A percentile compares a stretch with the other conserved stretches of the same genome.
Evolutionary conservation across 2,113 vertebrate species (phyloP).

Genomic region (zebrafish (Danio rerio)): DNA sequence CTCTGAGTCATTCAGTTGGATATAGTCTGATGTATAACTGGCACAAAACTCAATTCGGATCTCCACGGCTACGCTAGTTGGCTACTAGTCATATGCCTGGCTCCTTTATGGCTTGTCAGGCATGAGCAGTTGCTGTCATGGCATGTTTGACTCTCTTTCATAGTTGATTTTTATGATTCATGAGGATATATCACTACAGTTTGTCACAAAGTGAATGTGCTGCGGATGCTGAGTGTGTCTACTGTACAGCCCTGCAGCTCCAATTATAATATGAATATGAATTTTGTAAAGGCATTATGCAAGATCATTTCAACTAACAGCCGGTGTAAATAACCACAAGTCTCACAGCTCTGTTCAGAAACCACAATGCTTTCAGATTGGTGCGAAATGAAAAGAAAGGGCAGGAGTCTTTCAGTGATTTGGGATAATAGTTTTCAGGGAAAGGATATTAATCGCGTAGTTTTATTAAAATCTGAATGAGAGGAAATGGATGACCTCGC

Average conservation of each 20-base stretch:
- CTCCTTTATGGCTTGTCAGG: neutral
- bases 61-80: neutral
- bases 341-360: constrained; percentile 1
- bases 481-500: constrained; percentile 43
- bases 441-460: constrained; percentile 41
- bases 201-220: neutral
- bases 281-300: constrained; percentile 19
- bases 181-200: neutral
- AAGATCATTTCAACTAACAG: constrained; percentile 4
- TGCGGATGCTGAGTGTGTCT: neutral
- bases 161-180: neutral
- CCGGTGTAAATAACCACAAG: constrained; percentile 31
- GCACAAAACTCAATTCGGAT: constrained; percentile 12
- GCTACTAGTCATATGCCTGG: neutral
- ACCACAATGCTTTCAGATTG: constrained; percentile 25
- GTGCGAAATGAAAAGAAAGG: constrained; percentile 1
- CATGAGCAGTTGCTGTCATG: neutral
- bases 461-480: constrained; percentile 55
- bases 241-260: neutral
- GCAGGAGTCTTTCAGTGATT: constrained; percentile 38
- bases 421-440: constrained; percentile 41
- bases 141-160: neutral
- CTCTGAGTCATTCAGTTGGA: constrained; percentile 15
- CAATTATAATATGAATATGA: constrained; percentile 14
- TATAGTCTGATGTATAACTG: constrained; percentile 1